Percentiles rank a stretch among this genome's conserved stretches.
phyloP scores from a whole-genome alignment of 2,113 vertebrate genomes.

The Struthio camelus region DNA sequence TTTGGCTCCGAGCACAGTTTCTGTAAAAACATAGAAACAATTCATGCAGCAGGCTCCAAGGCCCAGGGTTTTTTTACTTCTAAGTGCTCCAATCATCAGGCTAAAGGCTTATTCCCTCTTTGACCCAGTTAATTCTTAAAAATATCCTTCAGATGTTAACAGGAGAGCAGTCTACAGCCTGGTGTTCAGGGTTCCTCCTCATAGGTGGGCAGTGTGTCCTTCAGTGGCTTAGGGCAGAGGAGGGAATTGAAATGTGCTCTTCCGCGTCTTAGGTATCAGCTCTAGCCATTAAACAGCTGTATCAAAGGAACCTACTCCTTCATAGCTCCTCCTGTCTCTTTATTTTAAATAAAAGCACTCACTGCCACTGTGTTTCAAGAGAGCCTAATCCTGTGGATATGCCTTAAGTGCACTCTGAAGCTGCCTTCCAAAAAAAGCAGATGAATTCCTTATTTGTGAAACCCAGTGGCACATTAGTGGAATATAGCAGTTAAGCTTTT shows the following conservation, averaged over 20 bases:
- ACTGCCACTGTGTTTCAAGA: background rate
- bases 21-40: background rate
- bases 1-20: background rate
- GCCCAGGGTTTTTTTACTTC: background rate
- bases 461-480: background rate
- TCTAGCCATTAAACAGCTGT: background rate
- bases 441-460: background rate
- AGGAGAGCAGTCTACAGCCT: background rate
- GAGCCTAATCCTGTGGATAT: background rate
- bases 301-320: background rate
- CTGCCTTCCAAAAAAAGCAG: background rate
- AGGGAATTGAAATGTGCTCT: background rate
- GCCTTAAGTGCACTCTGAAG: background rate
- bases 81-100: background rate
- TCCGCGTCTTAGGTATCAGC: fast-evolving
- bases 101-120: background rate
- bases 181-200: background rate
- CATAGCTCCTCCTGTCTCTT: background rate
- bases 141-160: background rate
- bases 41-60: background rate
- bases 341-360: background rate
- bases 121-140: background rate
- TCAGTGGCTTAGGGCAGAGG: background rate
- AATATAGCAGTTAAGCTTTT: background rate
- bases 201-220: fast-evolving